Base-by-base conservation (phyloP, 1,140 invertebrate genomes). In the Leptinotarsa defecta region DNA sequence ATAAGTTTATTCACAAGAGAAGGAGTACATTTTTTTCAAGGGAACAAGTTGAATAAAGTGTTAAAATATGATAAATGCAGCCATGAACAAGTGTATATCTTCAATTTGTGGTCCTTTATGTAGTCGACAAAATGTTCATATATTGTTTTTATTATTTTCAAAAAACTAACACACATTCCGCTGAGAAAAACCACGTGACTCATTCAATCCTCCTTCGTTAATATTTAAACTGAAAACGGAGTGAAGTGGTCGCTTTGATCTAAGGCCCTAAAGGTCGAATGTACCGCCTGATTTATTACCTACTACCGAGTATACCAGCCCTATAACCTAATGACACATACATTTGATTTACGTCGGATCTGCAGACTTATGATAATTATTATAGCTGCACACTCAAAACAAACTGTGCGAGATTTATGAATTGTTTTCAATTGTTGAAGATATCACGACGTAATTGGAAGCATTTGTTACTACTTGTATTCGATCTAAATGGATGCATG, bases 281-380 rank as follows among this genome's bases (percentile, higher is more conserved):
- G 43, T 71, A 68, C 80, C 78, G 77, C 57, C 72, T 79, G 80
- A 82, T 82, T 82, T 82, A 82, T 80, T 20, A 68, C 76, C 77
- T 74, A 77, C 76, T 76, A 74, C 79, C 75, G 61, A 52, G 78
- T 74, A 57, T 68, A 52, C 68, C 61, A 74, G 74, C 78, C 75
- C 68, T 75, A 68, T 71, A 75, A 73, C 77, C 75, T 73, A 77
- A 71, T 80, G 80, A 80, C 80, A 80, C 76, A 27, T 73, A 73
- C 75, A 67, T 78, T 78, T 81, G 80, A 81, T 81, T 80, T 81
- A 81, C 78, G 77, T 76, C 64, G 77, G 67, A 80, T 76, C 74
- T 77, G 78, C 77, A 77, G 74, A 74, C 73, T 72, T 62, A 75
- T 71, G 62, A 64, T 75, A 70, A 75, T 75, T 69, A 68, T 71